These are phyloP conservation scores for Rattus norvegicus DNA, from an alignment of 2,113 vertebrate species.

Conservation along the genomic window GRCr8 NC_086039.1:144860501-144861000, in stretches of 20 bases:
- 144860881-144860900: not conserved
- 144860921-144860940: not conserved
- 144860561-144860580: not conserved
- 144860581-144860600: not conserved
- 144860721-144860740: conserved; percentile 14
- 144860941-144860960: not conserved
- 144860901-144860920: not conserved
- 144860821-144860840: not conserved
- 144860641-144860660: not conserved
- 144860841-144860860: not conserved
- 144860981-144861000: not conserved
- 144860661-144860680: not conserved
- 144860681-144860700: not conserved
- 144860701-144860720: not conserved
- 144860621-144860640: not conserved
- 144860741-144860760: conserved; percentile 20
- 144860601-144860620: not conserved
- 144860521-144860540: too few relatives aligned
- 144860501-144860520: not conserved
- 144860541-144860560: not conserved
- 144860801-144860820: not conserved
- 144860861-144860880: not conserved
- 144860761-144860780: not conserved
- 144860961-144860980: not conserved
- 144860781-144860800: not conserved